A percentile compares a stretch with the other conserved stretches of the same genome.
Conservation (phyloP, 1,140 invertebrate genomes). For the Amphibalanus amphitrite region DNA sequence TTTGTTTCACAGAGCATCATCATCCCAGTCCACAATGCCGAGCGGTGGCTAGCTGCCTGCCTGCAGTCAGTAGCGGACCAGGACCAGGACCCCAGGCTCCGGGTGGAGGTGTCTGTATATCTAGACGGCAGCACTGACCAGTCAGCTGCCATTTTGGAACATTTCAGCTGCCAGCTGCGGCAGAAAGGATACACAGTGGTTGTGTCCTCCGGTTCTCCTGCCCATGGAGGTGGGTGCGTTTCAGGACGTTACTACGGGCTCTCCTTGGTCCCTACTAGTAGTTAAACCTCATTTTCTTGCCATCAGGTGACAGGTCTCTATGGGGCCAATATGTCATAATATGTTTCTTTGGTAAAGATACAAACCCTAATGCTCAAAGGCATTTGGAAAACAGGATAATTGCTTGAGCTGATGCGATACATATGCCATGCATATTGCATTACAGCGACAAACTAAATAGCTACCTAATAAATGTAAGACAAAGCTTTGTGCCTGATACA, state of each 20-base stretch:
- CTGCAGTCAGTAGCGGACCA: slow-evolving; percentile 40
- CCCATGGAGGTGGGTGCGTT: slow-evolving; percentile 30
- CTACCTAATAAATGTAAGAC: too few species aligned
- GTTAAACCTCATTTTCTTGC: too few species aligned
- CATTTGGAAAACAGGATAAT: too few species aligned
- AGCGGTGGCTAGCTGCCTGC: slow-evolving; percentile 43
- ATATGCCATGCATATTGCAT: too few species aligned
- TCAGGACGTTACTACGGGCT: slow-evolving; percentile 5
- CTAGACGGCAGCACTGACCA: slow-evolving; percentile 45
- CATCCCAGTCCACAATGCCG: slow-evolving; percentile 45
- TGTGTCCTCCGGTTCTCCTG: slow-evolving; percentile 23
- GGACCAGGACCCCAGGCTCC: slow-evolving; percentile 26
- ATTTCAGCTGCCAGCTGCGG: slow-evolving; percentile 33
- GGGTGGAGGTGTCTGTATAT: slow-evolving; percentile 44
- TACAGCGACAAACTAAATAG: too few species aligned
- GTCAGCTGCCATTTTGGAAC: slow-evolving; percentile 29
- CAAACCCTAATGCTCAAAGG: too few species aligned
- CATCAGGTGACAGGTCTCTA: too few species aligned
- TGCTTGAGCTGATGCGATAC: too few species aligned
- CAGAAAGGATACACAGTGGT: slow-evolving; percentile 29
- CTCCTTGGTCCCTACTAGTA: slow-evolving; percentile 11
- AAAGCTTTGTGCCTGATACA: too few species aligned
- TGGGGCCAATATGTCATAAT: too few species aligned
- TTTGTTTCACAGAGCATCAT: slow-evolving; percentile 37
- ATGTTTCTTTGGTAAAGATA: too few species aligned